These are phyloP conservation scores for Pygocentrus nattereri DNA, from an alignment of 2,797 vertebrate genomes.

Conservation along the genomic window DNA sequence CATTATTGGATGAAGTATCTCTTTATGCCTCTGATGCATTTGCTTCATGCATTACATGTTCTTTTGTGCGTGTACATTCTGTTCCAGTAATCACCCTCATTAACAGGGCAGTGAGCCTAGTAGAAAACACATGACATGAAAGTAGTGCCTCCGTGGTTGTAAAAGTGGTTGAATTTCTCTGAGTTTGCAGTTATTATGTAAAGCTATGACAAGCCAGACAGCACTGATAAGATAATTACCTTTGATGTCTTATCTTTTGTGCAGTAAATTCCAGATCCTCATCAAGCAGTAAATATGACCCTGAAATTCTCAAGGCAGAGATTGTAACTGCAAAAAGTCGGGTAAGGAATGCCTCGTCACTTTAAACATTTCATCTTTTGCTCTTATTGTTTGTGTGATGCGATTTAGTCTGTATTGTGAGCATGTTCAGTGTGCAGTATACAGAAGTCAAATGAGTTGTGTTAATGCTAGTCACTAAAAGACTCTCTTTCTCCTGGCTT, in stretches of 20 bases:
- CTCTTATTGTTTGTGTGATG: constrained; percentile 14
- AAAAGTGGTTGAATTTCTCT: neutral
- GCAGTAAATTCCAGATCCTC: constrained; percentile 95
- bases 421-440: neutral
- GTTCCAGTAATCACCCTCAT: neutral
- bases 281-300: constrained; percentile 95
- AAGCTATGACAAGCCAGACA: constrained; percentile 25
- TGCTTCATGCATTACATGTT: neutral
- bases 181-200: constrained; percentile 18
- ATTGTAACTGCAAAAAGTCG: constrained; percentile 96
- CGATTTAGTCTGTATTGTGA: constrained; percentile 8
- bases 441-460: neutral
- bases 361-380: constrained; percentile 19
- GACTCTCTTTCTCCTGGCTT: neutral
- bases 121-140: neutral
- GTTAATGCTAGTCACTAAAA: constrained; percentile 8
- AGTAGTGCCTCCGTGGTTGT: neutral
- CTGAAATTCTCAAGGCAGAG: constrained; percentile 97
- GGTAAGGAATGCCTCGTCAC: constrained; percentile 78
- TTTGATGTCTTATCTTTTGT: constrained; percentile 47
- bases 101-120: neutral
- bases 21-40: neutral
- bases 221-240: constrained; percentile 45
- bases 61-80: neutral
- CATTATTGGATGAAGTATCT: neutral